phyloP scores from a whole-genome alignment of 64 coral and sea anemone genomes.

The Stichodactyla helianthus region DNA sequence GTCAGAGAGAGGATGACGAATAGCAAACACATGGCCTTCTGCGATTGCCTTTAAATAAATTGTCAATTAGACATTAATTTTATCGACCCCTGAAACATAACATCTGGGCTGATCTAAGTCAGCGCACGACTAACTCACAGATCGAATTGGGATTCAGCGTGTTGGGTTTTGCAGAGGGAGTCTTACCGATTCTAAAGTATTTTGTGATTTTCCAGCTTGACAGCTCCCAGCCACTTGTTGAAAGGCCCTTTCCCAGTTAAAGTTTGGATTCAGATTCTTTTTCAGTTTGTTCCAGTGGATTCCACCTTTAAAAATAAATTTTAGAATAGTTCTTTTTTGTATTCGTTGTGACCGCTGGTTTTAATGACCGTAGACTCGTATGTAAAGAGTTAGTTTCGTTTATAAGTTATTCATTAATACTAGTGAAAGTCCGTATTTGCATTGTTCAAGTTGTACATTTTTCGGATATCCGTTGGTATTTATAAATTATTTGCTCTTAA shows the following conservation, averaged over 20 bases:
- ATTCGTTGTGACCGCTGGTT: too few species aligned
- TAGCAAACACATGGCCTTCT: not conserved
- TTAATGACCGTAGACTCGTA: too few species aligned
- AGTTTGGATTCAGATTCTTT: constrained; percentile 40
- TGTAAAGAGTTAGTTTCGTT: too few species aligned
- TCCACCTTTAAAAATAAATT: constrained; percentile 16
- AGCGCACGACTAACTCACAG: too few species aligned
- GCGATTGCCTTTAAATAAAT: not conserved
- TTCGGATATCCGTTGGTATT: too few species aligned
- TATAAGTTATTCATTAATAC: too few species aligned
- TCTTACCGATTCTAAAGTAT: constrained; percentile 10
- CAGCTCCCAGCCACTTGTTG: not conserved
- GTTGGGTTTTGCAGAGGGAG: not conserved
- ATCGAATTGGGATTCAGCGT: too few species aligned
- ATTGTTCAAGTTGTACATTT: too few species aligned
- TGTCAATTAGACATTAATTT: not conserved
- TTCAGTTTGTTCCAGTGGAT: constrained; percentile 41
- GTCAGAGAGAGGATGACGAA: constrained; percentile 39
- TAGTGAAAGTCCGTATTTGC: too few species aligned
- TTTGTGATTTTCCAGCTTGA: not conserved
- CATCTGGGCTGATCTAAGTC: too few species aligned
- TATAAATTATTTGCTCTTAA: too few species aligned
- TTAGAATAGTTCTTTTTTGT: too few species aligned
- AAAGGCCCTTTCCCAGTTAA: constrained; percentile 34
- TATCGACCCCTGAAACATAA: not conserved